Evolutionary conservation across 2,888 invertebrate species (phyloP).

Genomic region (Argyresthia goedartella): DNA sequence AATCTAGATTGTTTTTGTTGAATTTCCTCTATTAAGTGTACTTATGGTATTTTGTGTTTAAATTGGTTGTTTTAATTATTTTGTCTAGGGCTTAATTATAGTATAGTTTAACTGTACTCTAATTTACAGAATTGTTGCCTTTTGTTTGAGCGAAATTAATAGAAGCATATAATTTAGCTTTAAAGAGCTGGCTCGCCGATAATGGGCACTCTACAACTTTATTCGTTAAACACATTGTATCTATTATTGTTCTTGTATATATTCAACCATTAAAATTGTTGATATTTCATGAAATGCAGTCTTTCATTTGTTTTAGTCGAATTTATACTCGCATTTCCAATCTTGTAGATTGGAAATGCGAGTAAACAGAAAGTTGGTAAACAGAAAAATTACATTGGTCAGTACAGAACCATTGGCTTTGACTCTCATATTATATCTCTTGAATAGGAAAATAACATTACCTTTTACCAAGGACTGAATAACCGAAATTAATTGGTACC

Average conservation of each 20-base stretch:
- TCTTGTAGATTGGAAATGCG: too few relatives aligned
- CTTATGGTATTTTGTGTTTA: neutral
- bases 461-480: too few relatives aligned
- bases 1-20: neutral
- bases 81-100: neutral
- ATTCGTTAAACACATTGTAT: neutral
- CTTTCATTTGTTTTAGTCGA: too few relatives aligned
- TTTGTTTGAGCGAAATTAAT: too few relatives aligned
- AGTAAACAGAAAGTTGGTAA: too few relatives aligned
- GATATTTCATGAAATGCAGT: slow-evolving; percentile 58
- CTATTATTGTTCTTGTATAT: slow-evolving; percentile 64
- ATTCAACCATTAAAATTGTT: slow-evolving; percentile 68
- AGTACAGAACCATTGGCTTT: too few relatives aligned
- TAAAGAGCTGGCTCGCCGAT: neutral
- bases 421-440: too few relatives aligned
- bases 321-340: too few relatives aligned
- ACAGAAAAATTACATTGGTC: too few relatives aligned
- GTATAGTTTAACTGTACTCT: slow-evolving; percentile 1
- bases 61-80: neutral
- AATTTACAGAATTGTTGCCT: neutral
- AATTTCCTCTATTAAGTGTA: neutral
- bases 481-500: too few relatives aligned
- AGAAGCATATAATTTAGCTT: neutral
- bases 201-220: neutral
- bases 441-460: too few relatives aligned